phyloP scores from a whole-genome alignment of 2,888 invertebrate species.

The Drosophila helvetica region DNA sequence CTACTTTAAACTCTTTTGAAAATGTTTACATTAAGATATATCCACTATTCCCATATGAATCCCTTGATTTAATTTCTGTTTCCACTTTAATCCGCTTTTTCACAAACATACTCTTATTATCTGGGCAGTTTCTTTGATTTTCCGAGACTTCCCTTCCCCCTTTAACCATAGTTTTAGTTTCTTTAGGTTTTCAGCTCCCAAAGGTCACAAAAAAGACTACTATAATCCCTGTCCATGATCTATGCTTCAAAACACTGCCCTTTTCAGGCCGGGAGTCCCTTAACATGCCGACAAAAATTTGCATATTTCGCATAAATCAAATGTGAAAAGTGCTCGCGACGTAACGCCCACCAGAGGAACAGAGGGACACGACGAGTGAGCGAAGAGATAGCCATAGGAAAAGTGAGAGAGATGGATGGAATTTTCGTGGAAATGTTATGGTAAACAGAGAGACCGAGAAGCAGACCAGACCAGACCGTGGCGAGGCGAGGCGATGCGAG shows the following conservation, averaged over 20 bases:
- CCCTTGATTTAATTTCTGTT: too few species aligned
- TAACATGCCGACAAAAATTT: slow-evolving; percentile 23
- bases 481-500: neutral
- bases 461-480: neutral
- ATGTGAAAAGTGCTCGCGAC: slow-evolving; percentile 37
- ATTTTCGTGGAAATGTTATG: slow-evolving; percentile 67
- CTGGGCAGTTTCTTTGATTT: neutral
- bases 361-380: neutral
- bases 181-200: neutral
- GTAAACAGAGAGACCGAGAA: slow-evolving; percentile 52
- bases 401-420: slow-evolving; percentile 1
- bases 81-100: too few species aligned
- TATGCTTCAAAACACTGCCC: slow-evolving; percentile 17
- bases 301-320: slow-evolving; percentile 64
- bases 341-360: slow-evolving; percentile 59
- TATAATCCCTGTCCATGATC: neutral
- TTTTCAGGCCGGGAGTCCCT: slow-evolving; percentile 12
- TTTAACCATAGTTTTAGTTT: neutral
- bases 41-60: too few species aligned
- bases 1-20: too few species aligned
- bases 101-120: neutral
- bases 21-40: too few species aligned
- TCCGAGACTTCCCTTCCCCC: neutral
- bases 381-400: slow-evolving; percentile 9
- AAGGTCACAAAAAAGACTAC: neutral